phyloP scores from a whole-genome alignment of 2,113 vertebrate species.

The Blennius ocellaris region DNA sequence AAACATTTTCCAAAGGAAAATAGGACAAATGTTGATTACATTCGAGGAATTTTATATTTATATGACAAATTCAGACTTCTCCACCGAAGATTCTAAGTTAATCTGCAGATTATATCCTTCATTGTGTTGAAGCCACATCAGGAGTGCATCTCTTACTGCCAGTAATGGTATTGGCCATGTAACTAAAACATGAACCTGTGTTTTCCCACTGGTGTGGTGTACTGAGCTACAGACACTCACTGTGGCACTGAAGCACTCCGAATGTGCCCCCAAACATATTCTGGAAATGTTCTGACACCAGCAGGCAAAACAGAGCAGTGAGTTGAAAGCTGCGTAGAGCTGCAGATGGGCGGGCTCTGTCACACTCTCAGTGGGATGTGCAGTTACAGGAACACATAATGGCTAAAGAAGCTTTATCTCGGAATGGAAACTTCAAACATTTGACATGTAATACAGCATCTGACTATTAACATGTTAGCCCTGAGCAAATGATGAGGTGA shows the following conservation, averaged over 20 bases:
- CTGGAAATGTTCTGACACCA: slow-evolving; percentile 11
- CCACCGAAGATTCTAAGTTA: no score
- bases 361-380: slow-evolving; percentile 24
- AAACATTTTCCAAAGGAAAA: no score
- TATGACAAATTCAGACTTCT: no score
- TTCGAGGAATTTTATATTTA: no score
- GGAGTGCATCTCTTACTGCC: no score
- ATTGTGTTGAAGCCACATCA: no score
- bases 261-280: not conserved
- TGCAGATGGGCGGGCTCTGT: slow-evolving; percentile 1
- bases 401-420: slow-evolving; percentile 32
- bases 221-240: slow-evolving; percentile 1
- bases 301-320: slow-evolving; percentile 14
- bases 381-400: slow-evolving; percentile 28
- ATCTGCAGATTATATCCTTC: no score
- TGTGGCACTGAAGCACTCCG: not conserved
- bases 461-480: slow-evolving; percentile 48
- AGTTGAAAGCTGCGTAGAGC: slow-evolving; percentile 5
- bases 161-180: no score
- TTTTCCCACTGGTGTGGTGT: not conserved
- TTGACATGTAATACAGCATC: slow-evolving; percentile 42
- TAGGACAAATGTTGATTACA: no score
- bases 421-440: slow-evolving; percentile 42
- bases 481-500: slow-evolving; percentile 43
- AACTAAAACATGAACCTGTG: no score